Conservation (phyloP, 2,113 vertebrate genomes). For the Rhodinocichla rosea region DNA sequence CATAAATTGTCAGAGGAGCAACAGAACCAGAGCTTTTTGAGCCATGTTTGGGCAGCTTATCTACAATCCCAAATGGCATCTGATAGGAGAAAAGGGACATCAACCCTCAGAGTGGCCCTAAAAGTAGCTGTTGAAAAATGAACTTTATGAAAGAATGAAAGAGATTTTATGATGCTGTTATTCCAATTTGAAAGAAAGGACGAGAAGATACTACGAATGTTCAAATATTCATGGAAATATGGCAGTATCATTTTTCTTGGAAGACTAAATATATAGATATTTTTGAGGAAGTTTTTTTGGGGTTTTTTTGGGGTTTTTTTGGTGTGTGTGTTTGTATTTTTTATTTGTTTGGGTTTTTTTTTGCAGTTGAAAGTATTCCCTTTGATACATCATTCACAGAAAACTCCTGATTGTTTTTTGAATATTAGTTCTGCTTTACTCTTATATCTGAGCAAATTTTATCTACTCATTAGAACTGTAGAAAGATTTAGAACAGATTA, state of each 20-base stretch:
- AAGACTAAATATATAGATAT: not conserved
- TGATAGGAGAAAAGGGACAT: not conserved
- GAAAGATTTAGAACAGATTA: not conserved
- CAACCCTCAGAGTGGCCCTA: not conserved
- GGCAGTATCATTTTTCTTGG: not conserved
- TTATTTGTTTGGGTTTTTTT: rapidly evolving
- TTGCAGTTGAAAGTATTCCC: not conserved
- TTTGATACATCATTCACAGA: not conserved
- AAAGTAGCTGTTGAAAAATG: not conserved
- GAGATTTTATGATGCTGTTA: not conserved
- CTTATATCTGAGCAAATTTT: not conserved
- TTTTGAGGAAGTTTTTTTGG: not conserved
- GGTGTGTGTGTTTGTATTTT: not conserved
- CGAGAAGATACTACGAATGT: not conserved
- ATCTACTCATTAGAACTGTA: not conserved
- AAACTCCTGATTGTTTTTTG: not conserved
- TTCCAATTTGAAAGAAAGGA: not conserved
- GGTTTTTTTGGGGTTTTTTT: not conserved
- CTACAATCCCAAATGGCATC: not conserved
- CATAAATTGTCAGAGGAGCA: not conserved
- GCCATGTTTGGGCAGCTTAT: not conserved
- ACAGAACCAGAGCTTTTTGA: not conserved
- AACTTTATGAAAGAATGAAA: not conserved
- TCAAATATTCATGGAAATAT: not conserved
- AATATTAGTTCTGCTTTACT: not conserved